phyloP scores from a whole-genome alignment of 1,140 invertebrate species.

The Heterodera carotae region DNA sequence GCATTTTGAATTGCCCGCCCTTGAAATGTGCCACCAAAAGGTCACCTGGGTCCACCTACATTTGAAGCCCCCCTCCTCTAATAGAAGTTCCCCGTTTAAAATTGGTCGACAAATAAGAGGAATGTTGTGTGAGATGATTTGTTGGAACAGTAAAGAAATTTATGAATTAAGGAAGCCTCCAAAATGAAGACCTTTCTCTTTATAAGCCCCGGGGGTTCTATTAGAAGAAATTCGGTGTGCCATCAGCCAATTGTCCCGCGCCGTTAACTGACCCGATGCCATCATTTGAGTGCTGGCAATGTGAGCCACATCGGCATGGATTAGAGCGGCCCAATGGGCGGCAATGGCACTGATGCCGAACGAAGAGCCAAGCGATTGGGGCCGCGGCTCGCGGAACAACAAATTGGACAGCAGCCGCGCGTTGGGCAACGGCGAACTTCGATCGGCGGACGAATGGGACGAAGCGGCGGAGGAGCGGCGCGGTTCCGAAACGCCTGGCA shows the following conservation, averaged over 20 bases:
- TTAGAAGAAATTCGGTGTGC: slow-evolving; percentile 18
- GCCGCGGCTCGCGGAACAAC: slow-evolving; percentile 47
- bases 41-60: too few relatives aligned
- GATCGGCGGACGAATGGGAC: slow-evolving; percentile 18
- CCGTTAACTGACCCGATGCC: not conserved
- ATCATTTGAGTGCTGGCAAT: slow-evolving; percentile 50
- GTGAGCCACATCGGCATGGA: slow-evolving; percentile 54
- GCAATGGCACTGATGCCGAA: slow-evolving; percentile 36
- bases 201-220: too few relatives aligned
- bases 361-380: not conserved
- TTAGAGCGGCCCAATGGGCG: slow-evolving; percentile 50
- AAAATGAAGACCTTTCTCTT: too few relatives aligned
- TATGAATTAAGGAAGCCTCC: too few relatives aligned
- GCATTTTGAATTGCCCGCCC: not conserved
- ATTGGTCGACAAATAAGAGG: too few relatives aligned
- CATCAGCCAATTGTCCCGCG: not conserved
- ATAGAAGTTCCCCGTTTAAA: slow-evolving; percentile 7
- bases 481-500: slow-evolving; percentile 45
- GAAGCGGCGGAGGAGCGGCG: slow-evolving; percentile 38
- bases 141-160: too few relatives aligned
- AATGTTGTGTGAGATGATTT: too few relatives aligned
- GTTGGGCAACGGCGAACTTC: slow-evolving; percentile 43
- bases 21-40: too few relatives aligned
- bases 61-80: too few relatives aligned
- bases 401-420: slow-evolving; percentile 51